Base-by-base conservation (phyloP, 2,797 vertebrate species). In the Sebastes cheni region DNA sequence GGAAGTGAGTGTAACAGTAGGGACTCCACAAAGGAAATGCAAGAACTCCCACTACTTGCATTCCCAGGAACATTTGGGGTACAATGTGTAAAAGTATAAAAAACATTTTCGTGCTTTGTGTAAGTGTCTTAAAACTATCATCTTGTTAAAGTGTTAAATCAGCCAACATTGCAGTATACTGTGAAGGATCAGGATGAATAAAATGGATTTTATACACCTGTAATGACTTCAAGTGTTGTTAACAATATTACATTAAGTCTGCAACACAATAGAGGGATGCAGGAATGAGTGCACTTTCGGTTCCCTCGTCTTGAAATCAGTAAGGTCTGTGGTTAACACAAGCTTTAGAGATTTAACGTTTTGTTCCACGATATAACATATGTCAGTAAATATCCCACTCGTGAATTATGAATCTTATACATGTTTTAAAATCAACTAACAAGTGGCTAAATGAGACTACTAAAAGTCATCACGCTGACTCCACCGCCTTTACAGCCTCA, bases 181-280 rank as follows among this genome's bases (percentile, higher is more conserved):
- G 58, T 50, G 59, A 70, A 78, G 2, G 6, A 66, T 67, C 2
- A 16, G 5, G 20, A 69, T 32, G 8, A 73, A 86, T 65, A 72
- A 84, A 82, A 62, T 75, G 1, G 62, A 61, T 81, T 86, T 81
- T 58, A 46, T 73, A 74, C 25, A 74, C 12, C 22, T 85, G 52
- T 4, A 77, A 13, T 70, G 34, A 52, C 5, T 55, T 67, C 0
- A 77, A 69, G 46, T 72, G n/a, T 70, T 58, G 22, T 75, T 74
- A 20, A 27, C 50, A 46, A 46, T 29, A 27, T 25, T 4, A 46
- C 23, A 66, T 55, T 46, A 36, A 23, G 4, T 2, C n/a, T 30
- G 14, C 3, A 60, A 30, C 58, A 60, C 16, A 60, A 29, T 0
- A 46, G 42, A 46, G 6, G 0, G 16, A 0, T 46, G 42, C 42